Evolutionary conservation across 2,888 invertebrate species (phyloP), one percentile per base, ranked within the genome.

Genomic region (Megastigmus dorsalis): DNA sequence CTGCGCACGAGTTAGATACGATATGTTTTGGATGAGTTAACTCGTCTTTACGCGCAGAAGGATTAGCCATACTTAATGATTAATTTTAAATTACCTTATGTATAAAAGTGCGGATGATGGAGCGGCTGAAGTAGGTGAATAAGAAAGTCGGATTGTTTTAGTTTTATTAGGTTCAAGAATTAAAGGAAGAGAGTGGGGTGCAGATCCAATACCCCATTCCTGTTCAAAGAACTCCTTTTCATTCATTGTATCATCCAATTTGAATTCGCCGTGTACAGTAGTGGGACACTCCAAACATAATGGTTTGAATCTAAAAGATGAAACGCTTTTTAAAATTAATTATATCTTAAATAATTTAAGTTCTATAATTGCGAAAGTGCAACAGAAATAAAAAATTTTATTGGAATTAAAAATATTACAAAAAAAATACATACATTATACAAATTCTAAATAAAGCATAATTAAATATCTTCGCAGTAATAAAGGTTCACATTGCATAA

Each of bases 81-180:
- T 33, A 30, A 41, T 18, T 36, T 26, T 15, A 10, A 48, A 36
- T 77, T 81, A 82, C 82, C 87, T 84, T 76, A 88, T 84, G 73
- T 84, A 87, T 76, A 88, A 81, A 78, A 87, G 79, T 62, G 85
- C 86, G 23, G 87, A 85, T 9, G 87, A 86, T 38, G 82, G 78
- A 55, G 80, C 79, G 23, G 84, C 80, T 26, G 83, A 80, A 26
- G 78, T 75, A 15, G 88, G 88, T 20, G 86, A 83, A 57, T 86
- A 87, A 23, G 86, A 84, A 71, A 88, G 65, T 65, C 80, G 80
- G 65, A 87, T 75, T 3, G 78, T 80, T 59, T 77, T 84, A 1
- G 84, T 82, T 79, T 86, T 84, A n/a, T 77, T 81, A 18, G 87
- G 84, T 76, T 82, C 80, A 28, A 88, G 79, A 78, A 85, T 80